A percentile compares a stretch with the other conserved stretches of the same genome.
These are phyloP conservation scores for Colaptes auratus DNA, from an alignment of 2,113 vertebrate species.

Conservation along the genomic window DNA sequence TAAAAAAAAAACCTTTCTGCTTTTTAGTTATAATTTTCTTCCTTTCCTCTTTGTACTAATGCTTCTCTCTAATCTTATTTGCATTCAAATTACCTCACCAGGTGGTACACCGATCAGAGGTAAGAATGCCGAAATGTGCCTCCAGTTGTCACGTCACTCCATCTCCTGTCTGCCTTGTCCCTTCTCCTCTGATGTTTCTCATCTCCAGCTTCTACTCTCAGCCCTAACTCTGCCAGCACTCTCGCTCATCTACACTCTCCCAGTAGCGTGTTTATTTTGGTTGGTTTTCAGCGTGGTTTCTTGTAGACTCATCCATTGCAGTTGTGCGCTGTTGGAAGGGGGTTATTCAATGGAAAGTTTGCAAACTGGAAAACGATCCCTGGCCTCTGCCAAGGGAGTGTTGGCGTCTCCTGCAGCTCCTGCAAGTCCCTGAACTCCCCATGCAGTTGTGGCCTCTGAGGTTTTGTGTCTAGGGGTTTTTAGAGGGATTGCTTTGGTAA, in stretches of 20 bases:
- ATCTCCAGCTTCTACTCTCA: constrained; percentile 78
- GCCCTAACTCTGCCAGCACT: constrained; percentile 66
- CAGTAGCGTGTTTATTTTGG: constrained; percentile 66
- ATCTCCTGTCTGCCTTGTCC: constrained; percentile 78
- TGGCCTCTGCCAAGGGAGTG: neutral
- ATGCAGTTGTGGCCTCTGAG: neutral
- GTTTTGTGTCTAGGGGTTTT: neutral
- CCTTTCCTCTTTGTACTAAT: constrained; percentile 89
- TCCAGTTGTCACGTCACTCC: constrained; percentile 80
- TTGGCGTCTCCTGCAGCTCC: neutral
- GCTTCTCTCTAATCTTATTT: constrained; percentile 98
- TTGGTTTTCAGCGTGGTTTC: constrained; percentile 66
- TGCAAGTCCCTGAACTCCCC: neutral
- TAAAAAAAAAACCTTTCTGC: constrained; percentile 71
- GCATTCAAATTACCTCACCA: constrained; percentile 99
- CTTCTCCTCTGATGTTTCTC: constrained; percentile 76
- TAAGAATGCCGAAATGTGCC: constrained; percentile 94
- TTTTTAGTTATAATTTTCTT: constrained; percentile 80
- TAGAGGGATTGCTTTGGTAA: neutral
- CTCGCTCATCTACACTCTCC: constrained; percentile 62
- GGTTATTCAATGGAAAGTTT: constrained; percentile 63
- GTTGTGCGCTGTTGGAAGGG: constrained; percentile 67
- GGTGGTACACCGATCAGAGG: constrained; percentile 99
- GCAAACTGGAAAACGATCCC: constrained; percentile 28
- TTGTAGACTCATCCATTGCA: constrained; percentile 77